Percentiles rank a stretch among this genome's conserved stretches.
Conservation (phyloP, 2,888 invertebrate genomes). For the Lasioglossum villosulum region DNA sequence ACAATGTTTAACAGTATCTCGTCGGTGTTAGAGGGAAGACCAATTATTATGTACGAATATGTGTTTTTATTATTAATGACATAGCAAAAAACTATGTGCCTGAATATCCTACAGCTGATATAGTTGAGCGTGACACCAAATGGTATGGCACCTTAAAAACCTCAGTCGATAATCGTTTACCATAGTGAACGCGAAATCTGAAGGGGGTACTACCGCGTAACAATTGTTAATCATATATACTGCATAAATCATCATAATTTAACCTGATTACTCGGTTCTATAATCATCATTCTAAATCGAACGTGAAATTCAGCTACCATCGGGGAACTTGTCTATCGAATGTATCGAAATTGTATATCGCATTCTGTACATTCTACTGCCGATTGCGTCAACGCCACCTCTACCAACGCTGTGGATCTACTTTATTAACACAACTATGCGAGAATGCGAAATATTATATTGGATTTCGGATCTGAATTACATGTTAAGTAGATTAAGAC, state of each 20-base stretch:
- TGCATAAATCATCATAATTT: slow-evolving; percentile 10
- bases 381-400: slow-evolving; percentile 36
- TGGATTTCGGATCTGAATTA: slow-evolving; percentile 58
- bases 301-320: slow-evolving; percentile 34
- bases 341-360: slow-evolving; percentile 44
- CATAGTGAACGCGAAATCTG: background rate
- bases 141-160: background rate
- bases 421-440: slow-evolving; percentile 54
- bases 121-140: background rate
- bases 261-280: slow-evolving; percentile 19
- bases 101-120: background rate
- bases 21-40: too few relatives aligned
- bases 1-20: too few relatives aligned
- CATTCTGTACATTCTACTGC: slow-evolving; percentile 27
- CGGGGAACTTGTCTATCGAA: background rate
- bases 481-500: slow-evolving; percentile 27
- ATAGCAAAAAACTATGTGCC: background rate
- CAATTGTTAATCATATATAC: background rate
- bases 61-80: background rate
- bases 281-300: slow-evolving; percentile 6
- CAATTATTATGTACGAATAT: too few relatives aligned
- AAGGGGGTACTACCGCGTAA: background rate
- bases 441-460: slow-evolving; percentile 54
- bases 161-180: background rate
- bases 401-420: slow-evolving; percentile 16